Percentiles rank a stretch among this genome's conserved stretches.
phyloP scores from a whole-genome alignment of 2,888 invertebrate species.

The Caenorhabditis sp. region DNA sequence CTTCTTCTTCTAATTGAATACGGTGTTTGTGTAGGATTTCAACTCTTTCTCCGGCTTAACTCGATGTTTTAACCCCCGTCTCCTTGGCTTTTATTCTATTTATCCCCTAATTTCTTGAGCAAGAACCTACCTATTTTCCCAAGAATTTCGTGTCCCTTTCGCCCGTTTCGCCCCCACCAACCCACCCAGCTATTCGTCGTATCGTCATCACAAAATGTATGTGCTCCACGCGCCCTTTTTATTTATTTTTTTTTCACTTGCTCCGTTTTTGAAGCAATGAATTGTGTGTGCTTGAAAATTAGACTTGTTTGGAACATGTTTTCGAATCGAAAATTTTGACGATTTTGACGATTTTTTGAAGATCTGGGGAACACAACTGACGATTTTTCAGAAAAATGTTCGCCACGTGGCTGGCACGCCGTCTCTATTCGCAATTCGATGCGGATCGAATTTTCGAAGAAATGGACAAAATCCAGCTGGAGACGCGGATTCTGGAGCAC shows the following conservation, averaged over 20 bases:
- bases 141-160: too few species aligned
- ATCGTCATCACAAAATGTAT: too few species aligned
- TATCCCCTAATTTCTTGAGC: too few species aligned
- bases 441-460: constrained; percentile 37
- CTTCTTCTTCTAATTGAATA: not conserved
- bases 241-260: too few species aligned
- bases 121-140: too few species aligned
- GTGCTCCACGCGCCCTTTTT: too few species aligned
- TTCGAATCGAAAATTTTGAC: too few species aligned
- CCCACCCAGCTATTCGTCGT: too few species aligned
- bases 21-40: not conserved
- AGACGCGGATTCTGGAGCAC: constrained; percentile 20
- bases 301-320: too few species aligned
- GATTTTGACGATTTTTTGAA: not conserved
- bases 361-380: not conserved
- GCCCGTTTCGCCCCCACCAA: too few species aligned
- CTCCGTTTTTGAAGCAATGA: too few species aligned
- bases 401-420: constrained; percentile 9
- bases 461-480: constrained; percentile 37
- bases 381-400: not conserved
- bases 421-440: constrained; percentile 2
- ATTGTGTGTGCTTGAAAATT: too few species aligned
- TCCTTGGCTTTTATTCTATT: not conserved
- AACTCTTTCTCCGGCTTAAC: not conserved
- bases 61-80: not conserved